Evolutionary conservation across 2,888 invertebrate species (phyloP), one percentile per base, ranked within the genome.

Genomic region (Watsonalla cultraria): DNA sequence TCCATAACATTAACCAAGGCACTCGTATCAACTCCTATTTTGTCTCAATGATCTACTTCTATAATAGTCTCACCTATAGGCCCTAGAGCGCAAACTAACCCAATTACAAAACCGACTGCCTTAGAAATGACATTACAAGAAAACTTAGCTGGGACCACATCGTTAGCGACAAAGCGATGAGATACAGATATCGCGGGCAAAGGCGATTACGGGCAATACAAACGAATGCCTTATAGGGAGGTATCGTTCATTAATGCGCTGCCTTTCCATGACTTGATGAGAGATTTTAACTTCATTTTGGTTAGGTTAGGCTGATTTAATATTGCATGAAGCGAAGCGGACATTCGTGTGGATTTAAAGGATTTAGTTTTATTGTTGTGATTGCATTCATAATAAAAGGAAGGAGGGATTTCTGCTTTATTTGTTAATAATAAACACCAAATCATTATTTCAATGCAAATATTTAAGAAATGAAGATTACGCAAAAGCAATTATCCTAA

Each of bases 221-320:
- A 84, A 81, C 82, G 76, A 82, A 78, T 65, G 59, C 84, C 84
- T 67, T 85, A 78, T 82, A 85, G 65, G 84, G 85, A 58, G 54
- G 61, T 55, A 63, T 62, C 61, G 74, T 80, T 82, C 81, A 84
- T 84, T 83, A 82, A 65, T 68, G 68, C 62, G 66, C 65, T 63
- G 54, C 58, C 58, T 53, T 54, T 35, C 54, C 47, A 42, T 56
- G 72, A 71, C 70, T 74, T 74, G 76, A 77, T 76, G 74, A 70
- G 66, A 60, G 61, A 66, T 62, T 54, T 62, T 56, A 54, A 57
- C 49, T 39, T 49, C 37, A 49, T 49, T 49, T 49, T 49, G 49
- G 49, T 49, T 37, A 13, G 39, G 14, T 6, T 37, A 13, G 39
- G 14, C 5, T 15, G 39, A 49, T 49, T 49, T 37, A 49, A 49